Base-by-base conservation (phyloP, 2,888 invertebrate species). In the Lepidochitona cinerea region DNA sequence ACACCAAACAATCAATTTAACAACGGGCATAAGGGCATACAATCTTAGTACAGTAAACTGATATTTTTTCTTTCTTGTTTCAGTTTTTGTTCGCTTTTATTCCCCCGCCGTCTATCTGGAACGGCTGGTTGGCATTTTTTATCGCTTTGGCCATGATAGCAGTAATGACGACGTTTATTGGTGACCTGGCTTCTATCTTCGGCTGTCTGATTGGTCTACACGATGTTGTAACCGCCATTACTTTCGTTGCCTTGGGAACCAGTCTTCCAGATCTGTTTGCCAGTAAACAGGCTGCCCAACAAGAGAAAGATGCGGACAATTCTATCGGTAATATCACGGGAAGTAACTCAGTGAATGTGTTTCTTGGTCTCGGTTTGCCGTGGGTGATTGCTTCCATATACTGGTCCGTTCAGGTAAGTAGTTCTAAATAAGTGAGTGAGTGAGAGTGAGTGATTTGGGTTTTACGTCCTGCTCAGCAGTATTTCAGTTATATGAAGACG, bases 341-440 rank as follows among this genome's bases (percentile, higher is more conserved):
- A 64, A 93, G 93, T 81, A 93, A 93, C 85, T 92, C 93, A 2
- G 93, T 93, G 41, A 93, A 93, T 83, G 93, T 93, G 2, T 93
- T 93, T 86, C 90, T 93, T 67, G 93, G 93, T 70, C 90, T 93
- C 5, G 93, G 93, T 12, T 86, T 93, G 67, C 93, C 93, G 0
- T 93, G 93, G 93, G 81, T 92, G 23, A 90, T 93, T 26, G 93
- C 93, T 23, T 88, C 93, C 52, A 87, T 92, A 64, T 93, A 92
- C 82, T 86, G 87, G 85, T 78, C 82, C 0, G 76, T 78, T n/a
- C 73, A 85, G 84, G 88, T 87, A 79, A 77, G 64, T n/a, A n/a
- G n/a, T n/a, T n/a, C n/a, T n/a, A n/a, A n/a, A n/a, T n/a, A n/a
- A n/a, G n/a, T n/a, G n/a, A n/a, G n/a, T n/a, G n/a, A n/a, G n/a